Percentiles rank a stretch among this genome's conserved stretches.
Evolutionary conservation across 1,140 invertebrate species (phyloP).

Genomic region (Orchestia grillus): DNA sequence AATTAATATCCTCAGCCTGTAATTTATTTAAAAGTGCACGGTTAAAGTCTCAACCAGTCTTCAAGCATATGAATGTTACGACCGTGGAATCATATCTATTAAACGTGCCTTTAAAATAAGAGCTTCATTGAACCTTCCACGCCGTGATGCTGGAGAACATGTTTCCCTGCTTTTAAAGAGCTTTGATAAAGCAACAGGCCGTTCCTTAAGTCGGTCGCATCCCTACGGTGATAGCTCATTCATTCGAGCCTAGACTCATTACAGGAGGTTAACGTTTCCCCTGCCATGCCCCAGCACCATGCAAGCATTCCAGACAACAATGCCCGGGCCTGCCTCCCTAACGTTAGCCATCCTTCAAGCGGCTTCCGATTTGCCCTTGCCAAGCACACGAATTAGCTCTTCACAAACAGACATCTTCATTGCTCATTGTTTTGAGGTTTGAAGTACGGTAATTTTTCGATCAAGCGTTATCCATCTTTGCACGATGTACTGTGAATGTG

Average conservation of each 20-base stretch:
- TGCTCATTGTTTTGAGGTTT: background rate
- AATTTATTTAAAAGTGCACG: background rate
- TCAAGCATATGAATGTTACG: background rate
- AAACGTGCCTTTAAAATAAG: background rate
- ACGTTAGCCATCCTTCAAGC: background rate
- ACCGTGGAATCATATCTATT: background rate
- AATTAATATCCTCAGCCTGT: background rate
- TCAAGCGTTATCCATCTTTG: background rate
- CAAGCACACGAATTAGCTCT: background rate
- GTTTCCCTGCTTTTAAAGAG: background rate
- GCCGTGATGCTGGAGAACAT: background rate
- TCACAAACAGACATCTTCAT: background rate
- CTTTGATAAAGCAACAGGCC: background rate
- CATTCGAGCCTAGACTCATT: background rate
- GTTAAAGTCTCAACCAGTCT: too few relatives aligned
- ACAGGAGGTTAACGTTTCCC: background rate
- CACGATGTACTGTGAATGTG: background rate
- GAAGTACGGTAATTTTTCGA: background rate
- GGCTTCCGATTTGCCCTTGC: background rate
- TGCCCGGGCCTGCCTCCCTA: background rate
- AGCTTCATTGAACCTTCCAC: background rate
- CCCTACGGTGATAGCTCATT: background rate
- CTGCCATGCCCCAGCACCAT: background rate
- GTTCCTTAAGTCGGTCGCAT: background rate
- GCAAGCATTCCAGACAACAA: background rate